Evolutionary conservation across 2,113 vertebrate genomes (phyloP).

Genomic region (Hystrix brachyura): DNA sequence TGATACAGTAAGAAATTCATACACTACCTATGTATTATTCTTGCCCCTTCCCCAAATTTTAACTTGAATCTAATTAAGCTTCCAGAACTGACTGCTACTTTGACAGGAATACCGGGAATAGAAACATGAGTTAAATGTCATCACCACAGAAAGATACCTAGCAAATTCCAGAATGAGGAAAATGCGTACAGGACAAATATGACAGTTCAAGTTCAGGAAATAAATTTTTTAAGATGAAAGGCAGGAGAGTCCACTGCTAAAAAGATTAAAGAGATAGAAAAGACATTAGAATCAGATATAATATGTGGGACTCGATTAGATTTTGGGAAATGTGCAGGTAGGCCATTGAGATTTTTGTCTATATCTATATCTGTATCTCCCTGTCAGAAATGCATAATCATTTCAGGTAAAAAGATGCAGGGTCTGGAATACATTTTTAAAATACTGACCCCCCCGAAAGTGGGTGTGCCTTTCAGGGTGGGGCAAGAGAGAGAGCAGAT

Average conservation of each 20-base stretch:
- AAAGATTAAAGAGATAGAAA: neutral
- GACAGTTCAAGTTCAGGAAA: neutral
- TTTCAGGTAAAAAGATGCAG: neutral
- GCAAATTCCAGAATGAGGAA: neutral
- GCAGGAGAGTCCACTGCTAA: neutral
- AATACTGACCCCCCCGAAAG: neutral
- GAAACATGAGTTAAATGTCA: neutral
- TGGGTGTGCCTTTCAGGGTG: neutral
- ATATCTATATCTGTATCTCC: neutral
- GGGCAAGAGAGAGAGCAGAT: neutral
- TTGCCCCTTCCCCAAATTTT: neutral
- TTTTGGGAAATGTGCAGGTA: neutral
- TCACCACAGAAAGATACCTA: neutral
- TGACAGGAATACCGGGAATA: neutral
- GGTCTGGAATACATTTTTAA: slow-evolving; percentile 43
- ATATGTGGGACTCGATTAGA: neutral
- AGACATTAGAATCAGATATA: neutral
- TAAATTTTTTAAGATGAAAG: neutral
- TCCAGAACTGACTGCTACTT: neutral
- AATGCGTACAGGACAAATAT: neutral
- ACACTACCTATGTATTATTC: neutral
- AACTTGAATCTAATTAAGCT: slow-evolving; percentile 8
- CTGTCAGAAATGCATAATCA: slow-evolving; percentile 28
- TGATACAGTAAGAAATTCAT: neutral
- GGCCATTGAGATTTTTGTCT: neutral